Evolutionary conservation across 2,113 vertebrate species (phyloP), one percentile per base, ranked within the genome.

Genomic region (Macaca nemestrina): DNA sequence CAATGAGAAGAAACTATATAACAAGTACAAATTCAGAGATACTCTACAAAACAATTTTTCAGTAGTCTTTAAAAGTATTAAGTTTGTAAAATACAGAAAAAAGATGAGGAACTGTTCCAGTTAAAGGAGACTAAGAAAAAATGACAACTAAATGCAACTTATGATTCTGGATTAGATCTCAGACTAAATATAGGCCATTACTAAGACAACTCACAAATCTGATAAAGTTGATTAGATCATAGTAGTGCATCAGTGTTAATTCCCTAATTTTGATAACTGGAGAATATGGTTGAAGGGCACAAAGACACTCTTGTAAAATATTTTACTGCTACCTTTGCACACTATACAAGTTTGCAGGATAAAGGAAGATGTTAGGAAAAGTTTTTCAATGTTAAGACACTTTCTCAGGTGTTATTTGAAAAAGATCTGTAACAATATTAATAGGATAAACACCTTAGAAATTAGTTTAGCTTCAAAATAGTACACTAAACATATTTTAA

Each of bases 401-500:
- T 40, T 85, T 90, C 45, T 82, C 23, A 84, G 88, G 6, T 72
- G 64, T 75, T 40, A 94, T 75, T 80, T 87, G 14, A 67, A 45
- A 52, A 50, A 38, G 83, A 40, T 35, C n/a, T 59, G 6, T 86
- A 90, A 55, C 45, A 52, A 14, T 25, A 8, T 78, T 18, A 80
- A 38, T 12, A 96, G 6, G 12, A 55, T 48, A 76, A 88, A 68
- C 27, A 81, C 2, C 32, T 91, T 70, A 68, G 38, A 94, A 94
- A 61, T 3, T 64, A 8, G 23, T 32, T 92, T 84, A 84, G 2
- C 1, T 84, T 40, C 35, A 83, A 95, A 87, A 70, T 2, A 78
- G 16, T 43, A 16, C 32, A 68, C 7, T 97, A 87, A 96, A 91
- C 93, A 67, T 23, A 59, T 40, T 88, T 95, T 85, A 52, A 52